Evolutionary conservation across 2,113 vertebrate species (phyloP).

Genomic region (Nannospalax galili): DNA sequence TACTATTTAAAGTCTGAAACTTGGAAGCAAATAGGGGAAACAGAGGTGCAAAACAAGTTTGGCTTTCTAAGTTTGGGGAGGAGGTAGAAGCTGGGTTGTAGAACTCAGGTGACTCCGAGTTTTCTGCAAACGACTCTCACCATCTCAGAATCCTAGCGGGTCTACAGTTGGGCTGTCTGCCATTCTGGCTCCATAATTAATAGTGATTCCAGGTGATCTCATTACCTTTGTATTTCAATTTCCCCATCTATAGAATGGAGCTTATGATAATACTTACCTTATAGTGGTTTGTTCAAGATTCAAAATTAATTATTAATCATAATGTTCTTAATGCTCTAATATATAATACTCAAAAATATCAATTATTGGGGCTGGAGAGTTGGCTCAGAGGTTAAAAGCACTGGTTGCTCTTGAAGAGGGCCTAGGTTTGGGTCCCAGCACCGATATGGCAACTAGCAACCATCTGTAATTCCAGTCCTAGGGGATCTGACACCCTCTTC

Average conservation of each 20-base stretch:
- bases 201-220: neutral
- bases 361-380: neutral
- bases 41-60: neutral
- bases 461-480: too few species aligned
- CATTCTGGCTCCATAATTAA: neutral
- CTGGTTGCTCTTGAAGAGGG: too few species aligned
- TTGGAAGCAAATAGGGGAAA: neutral
- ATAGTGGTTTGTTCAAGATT: slow-evolving; percentile 22
- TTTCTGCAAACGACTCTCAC: neutral
- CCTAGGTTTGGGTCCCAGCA: too few species aligned
- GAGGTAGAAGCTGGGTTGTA: neutral
- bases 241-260: neutral
- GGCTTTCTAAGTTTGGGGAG: neutral
- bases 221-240: slow-evolving; percentile 23
- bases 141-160: neutral
- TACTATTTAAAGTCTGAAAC: slow-evolving; percentile 13
- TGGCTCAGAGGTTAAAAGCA: too few species aligned
- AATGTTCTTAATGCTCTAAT: slow-evolving; percentile 12
- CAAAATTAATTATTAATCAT: neutral
- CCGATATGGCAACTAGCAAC: too few species aligned
- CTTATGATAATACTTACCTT: slow-evolving; percentile 7
- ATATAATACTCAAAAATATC: neutral
- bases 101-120: neutral
- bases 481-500: too few species aligned
- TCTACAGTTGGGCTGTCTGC: slow-evolving; percentile 13